A percentile compares a stretch with the other conserved stretches of the same genome.
These are phyloP conservation scores for Calyptommatus sinebrachiatus DNA, from an alignment of 2,113 vertebrate genomes.

Conservation along the genomic window DNA sequence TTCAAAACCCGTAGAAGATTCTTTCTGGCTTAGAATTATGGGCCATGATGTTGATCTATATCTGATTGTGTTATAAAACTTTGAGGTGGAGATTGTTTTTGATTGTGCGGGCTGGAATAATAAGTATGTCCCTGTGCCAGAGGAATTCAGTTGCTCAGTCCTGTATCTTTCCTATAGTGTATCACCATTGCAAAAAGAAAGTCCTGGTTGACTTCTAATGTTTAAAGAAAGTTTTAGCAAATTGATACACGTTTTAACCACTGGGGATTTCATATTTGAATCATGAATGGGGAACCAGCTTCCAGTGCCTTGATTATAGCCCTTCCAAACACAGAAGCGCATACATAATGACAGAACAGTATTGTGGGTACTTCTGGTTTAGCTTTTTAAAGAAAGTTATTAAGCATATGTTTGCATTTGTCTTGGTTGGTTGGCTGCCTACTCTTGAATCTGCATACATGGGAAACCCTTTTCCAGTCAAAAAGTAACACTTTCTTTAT, in stretches of 20 bases:
- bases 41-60: not conserved
- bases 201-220: not conserved
- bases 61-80: too few species aligned
- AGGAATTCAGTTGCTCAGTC: not conserved
- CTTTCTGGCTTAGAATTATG: not conserved
- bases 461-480: constrained; percentile 7
- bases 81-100: not conserved
- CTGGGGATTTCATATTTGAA: not conserved
- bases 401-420: constrained; percentile 9
- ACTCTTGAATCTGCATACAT: not conserved
- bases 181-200: too few species aligned
- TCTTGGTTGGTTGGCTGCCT: constrained; percentile 1
- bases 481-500: constrained; percentile 10
- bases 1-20: not conserved
- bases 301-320: not conserved
- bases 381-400: not conserved
- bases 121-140: too few species aligned
- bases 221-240: not conserved
- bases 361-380: not conserved
- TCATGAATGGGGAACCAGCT: not conserved
- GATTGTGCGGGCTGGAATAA: not conserved
- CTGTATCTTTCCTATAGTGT: too few species aligned
- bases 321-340: not conserved
- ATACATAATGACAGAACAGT: not conserved
- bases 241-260: not conserved